Conservation (phyloP, 92 coral and sea anemone genomes). For the Actinostola sp. region DNA sequence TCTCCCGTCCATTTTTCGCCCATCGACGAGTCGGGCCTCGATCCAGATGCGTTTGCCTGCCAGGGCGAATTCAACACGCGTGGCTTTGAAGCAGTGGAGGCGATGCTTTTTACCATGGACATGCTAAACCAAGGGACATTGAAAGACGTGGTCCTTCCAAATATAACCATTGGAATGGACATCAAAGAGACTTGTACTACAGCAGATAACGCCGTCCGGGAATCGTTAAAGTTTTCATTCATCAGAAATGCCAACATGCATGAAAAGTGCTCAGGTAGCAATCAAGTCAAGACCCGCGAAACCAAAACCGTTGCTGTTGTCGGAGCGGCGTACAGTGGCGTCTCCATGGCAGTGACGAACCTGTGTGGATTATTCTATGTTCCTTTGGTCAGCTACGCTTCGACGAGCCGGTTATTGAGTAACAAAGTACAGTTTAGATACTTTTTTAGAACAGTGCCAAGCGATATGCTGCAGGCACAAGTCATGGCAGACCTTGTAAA, state of each 20-base stretch:
- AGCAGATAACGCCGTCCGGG: constrained; percentile 85
- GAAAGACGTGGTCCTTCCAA: constrained; percentile 75
- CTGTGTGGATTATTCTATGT: constrained; percentile 83
- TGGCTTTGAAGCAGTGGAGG: constrained; percentile 90
- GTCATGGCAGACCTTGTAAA: constrained; percentile 87
- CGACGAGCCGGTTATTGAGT: constrained; percentile 78
- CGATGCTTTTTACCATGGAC: constrained; percentile 86
- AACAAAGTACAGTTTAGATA: constrained; percentile 78
- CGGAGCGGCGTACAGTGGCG: constrained; percentile 86
- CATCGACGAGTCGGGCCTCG: constrained; percentile 60
- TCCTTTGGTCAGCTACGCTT: constrained; percentile 82
- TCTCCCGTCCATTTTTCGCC: constrained; percentile 93
- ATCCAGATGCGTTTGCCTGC: constrained; percentile 62
- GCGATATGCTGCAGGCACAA: constrained; percentile 83
- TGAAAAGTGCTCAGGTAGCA: constrained; percentile 51
- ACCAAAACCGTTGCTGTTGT: constrained; percentile 74
- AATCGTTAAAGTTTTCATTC: constrained; percentile 82
- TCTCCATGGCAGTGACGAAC: constrained; percentile 88
- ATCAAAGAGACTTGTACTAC: constrained; percentile 87
- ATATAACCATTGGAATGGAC: constrained; percentile 83
- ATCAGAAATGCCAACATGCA: constrained; percentile 69
- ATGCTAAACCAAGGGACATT: constrained; percentile 78
- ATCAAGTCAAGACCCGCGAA: constrained; percentile 21
- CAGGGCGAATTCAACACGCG: constrained; percentile 79
- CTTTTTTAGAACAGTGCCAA: constrained; percentile 80